Evolutionary conservation across 2,888 invertebrate genomes (phyloP).

Genomic region (Ophion slaviceki): DNA sequence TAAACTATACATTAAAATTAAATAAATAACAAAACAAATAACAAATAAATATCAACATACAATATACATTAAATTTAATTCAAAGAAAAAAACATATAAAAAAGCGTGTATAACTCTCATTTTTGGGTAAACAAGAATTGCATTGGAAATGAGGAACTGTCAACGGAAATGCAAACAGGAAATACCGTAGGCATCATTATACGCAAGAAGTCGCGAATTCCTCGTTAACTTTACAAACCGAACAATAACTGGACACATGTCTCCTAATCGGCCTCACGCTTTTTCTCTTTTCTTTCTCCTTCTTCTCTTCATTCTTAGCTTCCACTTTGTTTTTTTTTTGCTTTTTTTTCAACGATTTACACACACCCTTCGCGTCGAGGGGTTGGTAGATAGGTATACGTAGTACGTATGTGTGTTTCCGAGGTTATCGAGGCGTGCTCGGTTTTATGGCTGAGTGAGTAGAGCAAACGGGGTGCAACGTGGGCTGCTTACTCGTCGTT

Average conservation of each 20-base stretch:
- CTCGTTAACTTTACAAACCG: background rate
- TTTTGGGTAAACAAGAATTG: background rate
- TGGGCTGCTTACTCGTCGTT: slow-evolving; percentile 20
- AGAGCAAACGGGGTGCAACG: slow-evolving; percentile 34
- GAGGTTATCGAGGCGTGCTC: slow-evolving; percentile 55
- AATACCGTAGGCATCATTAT: background rate
- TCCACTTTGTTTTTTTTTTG: slow-evolving; percentile 4
- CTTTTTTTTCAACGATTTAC: slow-evolving; percentile 47
- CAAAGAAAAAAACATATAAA: background rate
- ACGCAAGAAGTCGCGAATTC: background rate
- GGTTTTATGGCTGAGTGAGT: slow-evolving; percentile 61
- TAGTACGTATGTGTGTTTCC: slow-evolving; percentile 28
- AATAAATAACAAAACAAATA: no score
- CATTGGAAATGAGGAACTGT: background rate
- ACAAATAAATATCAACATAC: no score
- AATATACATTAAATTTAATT: no score
- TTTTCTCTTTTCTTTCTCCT: slow-evolving; percentile 1
- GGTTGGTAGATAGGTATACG: background rate
- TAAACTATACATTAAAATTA: no score
- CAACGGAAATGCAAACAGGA: background rate
- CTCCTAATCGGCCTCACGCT: background rate
- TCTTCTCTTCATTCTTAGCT: background rate
- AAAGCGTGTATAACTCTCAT: background rate
- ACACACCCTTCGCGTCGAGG: slow-evolving; percentile 1
- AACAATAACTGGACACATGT: background rate